phyloP scores from a whole-genome alignment of 2,797 vertebrate species.

The Manis crassicaudata region DNA sequence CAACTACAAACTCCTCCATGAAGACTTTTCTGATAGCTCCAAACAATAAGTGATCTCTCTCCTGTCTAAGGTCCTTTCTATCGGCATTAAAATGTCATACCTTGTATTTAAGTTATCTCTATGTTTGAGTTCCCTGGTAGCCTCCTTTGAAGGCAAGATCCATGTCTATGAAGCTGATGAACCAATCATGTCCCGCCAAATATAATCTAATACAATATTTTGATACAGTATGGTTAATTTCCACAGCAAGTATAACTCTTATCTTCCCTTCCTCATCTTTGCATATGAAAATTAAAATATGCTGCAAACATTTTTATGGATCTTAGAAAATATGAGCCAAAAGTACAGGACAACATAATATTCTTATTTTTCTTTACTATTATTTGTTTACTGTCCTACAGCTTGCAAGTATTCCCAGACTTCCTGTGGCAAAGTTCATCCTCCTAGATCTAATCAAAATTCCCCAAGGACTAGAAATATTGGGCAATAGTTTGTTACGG shows the following conservation, averaged over 20 bases:
- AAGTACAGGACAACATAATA: conserved; percentile 11
- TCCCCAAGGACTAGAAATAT: conserved; percentile 42
- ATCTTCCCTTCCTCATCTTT: not conserved
- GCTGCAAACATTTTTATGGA: not conserved
- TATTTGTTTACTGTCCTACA: conserved; percentile 24
- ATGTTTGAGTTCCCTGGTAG: not conserved
- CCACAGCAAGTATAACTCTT: not conserved
- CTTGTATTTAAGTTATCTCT: not conserved
- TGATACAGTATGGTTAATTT: not conserved
- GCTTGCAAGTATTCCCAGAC: conserved; percentile 9
- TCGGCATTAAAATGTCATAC: not conserved
- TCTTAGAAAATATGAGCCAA: conserved; percentile 13
- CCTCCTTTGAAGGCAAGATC: not conserved
- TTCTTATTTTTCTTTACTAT: conserved; percentile 38
- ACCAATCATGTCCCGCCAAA: not conserved
- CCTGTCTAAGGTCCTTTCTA: not conserved
- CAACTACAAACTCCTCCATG: not conserved
- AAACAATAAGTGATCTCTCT: not conserved
- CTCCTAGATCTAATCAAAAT: conserved; percentile 32
- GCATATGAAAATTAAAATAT: not conserved
- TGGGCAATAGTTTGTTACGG: conserved; percentile 53
- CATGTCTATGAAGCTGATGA: not conserved
- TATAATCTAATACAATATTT: not conserved
- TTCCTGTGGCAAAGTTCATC: conserved; percentile 50
- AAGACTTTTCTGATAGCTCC: not conserved